These are phyloP conservation scores for Synanthedon formicaeformis DNA, from an alignment of 2,888 invertebrate species.

Conservation along the genomic window DNA sequence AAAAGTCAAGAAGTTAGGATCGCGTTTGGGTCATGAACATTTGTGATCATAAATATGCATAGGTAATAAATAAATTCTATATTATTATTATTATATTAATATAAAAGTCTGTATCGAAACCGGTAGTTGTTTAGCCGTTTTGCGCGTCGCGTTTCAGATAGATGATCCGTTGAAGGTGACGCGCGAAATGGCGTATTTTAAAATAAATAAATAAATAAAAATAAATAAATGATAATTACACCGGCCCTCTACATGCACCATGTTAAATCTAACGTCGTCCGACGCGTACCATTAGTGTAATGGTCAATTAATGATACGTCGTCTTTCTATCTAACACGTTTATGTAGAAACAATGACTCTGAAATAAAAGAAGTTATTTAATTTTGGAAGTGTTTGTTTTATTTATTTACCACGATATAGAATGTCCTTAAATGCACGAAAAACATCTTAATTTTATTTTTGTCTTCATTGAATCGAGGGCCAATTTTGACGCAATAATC, in stretches of 20 bases:
- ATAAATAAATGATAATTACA: constrained; percentile 18
- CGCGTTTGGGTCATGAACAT: constrained; percentile 62
- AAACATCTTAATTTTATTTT: no score
- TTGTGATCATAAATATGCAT: constrained; percentile 65
- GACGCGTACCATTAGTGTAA: constrained; percentile 58
- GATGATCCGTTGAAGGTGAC: constrained; percentile 10
- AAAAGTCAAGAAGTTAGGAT: constrained; percentile 42
- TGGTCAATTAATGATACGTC: constrained; percentile 63
- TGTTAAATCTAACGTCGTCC: constrained; percentile 33
- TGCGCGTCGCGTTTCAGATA: constrained; percentile 10
- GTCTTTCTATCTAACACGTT: constrained; percentile 66
- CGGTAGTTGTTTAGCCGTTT: constrained; percentile 28
- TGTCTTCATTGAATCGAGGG: no score
- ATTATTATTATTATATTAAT: constrained; percentile 46
- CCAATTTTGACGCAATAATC: no score
- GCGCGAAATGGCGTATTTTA: constrained; percentile 18
- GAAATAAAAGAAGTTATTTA: constrained; percentile 71
- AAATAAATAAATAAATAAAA: not conserved
- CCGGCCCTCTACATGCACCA: constrained; percentile 50
- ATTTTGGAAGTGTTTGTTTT: constrained; percentile 64
- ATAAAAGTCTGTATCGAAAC: constrained; percentile 44
- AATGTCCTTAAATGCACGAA: no score
- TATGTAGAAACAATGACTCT: constrained; percentile 70
- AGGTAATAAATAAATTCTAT: constrained; percentile 56
- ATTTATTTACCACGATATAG: constrained; percentile 19